Percentiles rank a stretch among this genome's conserved stretches.
phyloP scores from a whole-genome alignment of 1,140 invertebrate species.

The Zaprionus inermis region DNA sequence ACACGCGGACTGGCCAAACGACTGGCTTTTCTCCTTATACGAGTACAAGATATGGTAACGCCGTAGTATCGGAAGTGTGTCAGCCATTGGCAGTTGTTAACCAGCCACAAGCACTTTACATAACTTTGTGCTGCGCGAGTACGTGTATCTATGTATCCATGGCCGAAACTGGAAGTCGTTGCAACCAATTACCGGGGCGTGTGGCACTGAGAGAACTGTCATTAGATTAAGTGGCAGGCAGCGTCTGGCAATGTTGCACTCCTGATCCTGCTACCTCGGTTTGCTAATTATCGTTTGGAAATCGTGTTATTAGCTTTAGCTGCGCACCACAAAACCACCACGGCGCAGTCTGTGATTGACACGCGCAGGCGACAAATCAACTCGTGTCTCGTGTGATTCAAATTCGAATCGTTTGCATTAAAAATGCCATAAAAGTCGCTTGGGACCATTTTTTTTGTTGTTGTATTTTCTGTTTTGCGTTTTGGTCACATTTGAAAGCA shows the following conservation, averaged over 20 bases:
- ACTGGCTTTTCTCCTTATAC: constrained; percentile 50
- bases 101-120: constrained; percentile 46
- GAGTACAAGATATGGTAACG: constrained; percentile 47
- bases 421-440: constrained; percentile 71
- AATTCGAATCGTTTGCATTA: constrained; percentile 78
- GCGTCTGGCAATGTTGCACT: constrained; percentile 10
- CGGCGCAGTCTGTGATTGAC: constrained; percentile 61
- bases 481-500: constrained; percentile 47
- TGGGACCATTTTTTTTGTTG: constrained; percentile 51
- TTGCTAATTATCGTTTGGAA: constrained; percentile 75
- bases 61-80: constrained; percentile 72
- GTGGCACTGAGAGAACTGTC: constrained; percentile 68
- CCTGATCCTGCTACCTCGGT: constrained; percentile 5
- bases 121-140: constrained; percentile 34
- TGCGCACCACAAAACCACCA: constrained; percentile 12
- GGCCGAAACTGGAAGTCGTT: constrained; percentile 74
- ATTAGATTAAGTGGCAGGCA: constrained; percentile 79
- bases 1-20: constrained; percentile 24
- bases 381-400: constrained; percentile 62
- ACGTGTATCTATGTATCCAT: constrained; percentile 23
- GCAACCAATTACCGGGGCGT: constrained; percentile 65
- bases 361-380: constrained; percentile 80
- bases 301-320: constrained; percentile 67
- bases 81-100: constrained; percentile 47
- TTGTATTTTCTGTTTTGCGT: background rate